These are phyloP conservation scores for Atherinosoma microstoma DNA, from an alignment of 2,797 vertebrate species.

Conservation along the genomic window DNA sequence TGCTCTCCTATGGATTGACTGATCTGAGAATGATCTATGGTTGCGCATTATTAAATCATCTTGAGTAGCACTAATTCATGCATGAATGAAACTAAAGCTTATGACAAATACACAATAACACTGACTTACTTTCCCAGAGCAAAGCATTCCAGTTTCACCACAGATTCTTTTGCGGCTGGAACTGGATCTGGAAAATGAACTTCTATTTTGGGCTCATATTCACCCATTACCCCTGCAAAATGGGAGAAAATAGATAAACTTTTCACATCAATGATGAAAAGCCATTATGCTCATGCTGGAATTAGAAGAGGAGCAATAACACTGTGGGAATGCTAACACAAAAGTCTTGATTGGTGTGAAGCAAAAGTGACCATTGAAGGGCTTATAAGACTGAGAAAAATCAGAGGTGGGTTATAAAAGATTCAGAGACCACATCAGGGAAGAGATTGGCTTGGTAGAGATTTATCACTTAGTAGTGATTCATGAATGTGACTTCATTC, in stretches of 20 bases:
- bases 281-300: slow-evolving; percentile 39
- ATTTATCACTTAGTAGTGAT: slow-evolving; percentile 62
- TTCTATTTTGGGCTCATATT: slow-evolving; percentile 99
- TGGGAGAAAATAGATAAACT: slow-evolving; percentile 62
- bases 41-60: slow-evolving; percentile 47
- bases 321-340: slow-evolving; percentile 47
- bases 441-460: slow-evolving; percentile 50
- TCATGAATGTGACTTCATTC: slow-evolving; percentile 71
- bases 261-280: slow-evolving; percentile 71
- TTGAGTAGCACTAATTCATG: slow-evolving; percentile 36
- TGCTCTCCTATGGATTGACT: slow-evolving; percentile 34
- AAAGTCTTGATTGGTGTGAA: slow-evolving; percentile 52
- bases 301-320: slow-evolving; percentile 62
- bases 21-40: slow-evolving; percentile 45
- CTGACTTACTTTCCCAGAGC: slow-evolving; percentile 95
- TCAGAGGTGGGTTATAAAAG: slow-evolving; percentile 65
- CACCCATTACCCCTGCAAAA: slow-evolving; percentile 91
- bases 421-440: slow-evolving; percentile 70
- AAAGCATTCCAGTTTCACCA: slow-evolving; percentile 94
- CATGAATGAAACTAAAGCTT: slow-evolving; percentile 34
- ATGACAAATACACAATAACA: slow-evolving; percentile 35
- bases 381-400: slow-evolving; percentile 34
- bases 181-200: slow-evolving; percentile 94
- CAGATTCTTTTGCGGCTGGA: slow-evolving; percentile 92
- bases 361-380: slow-evolving; percentile 53